These are phyloP conservation scores for Hyles lineata DNA, from an alignment of 2,888 invertebrate species.

Conservation along the genomic window DNA sequence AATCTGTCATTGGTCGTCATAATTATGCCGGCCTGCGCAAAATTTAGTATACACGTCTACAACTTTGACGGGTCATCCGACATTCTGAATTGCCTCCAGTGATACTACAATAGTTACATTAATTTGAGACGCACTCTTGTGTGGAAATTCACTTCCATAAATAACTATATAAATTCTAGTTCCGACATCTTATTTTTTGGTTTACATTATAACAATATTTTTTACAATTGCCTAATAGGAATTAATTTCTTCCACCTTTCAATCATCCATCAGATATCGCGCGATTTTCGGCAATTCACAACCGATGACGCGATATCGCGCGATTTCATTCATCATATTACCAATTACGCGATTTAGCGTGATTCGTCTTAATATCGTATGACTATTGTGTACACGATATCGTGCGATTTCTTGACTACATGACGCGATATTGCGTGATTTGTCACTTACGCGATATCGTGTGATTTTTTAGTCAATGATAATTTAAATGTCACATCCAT, in stretches of 20 bases:
- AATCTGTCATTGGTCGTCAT: too few relatives aligned
- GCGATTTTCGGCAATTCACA: background rate
- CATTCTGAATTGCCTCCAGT: conserved; percentile 13
- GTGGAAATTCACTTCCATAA: conserved; percentile 26
- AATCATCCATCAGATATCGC: background rate
- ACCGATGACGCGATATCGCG: background rate
- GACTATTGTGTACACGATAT: background rate
- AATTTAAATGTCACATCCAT: background rate
- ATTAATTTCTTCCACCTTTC: background rate
- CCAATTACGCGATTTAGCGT: background rate
- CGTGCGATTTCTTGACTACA: background rate
- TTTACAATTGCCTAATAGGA: conserved; percentile 16
- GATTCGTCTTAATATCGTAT: background rate
- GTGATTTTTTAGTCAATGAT: background rate
- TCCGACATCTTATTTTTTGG: background rate
- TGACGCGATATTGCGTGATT: background rate
- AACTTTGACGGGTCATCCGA: background rate
- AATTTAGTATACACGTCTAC: background rate
- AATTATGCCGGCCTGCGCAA: too few relatives aligned
- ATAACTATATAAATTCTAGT: conserved; percentile 17
- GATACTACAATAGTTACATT: conserved; percentile 22
- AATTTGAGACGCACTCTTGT: conserved; percentile 26
- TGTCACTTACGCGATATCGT: background rate
- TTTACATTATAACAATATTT: conserved; percentile 4
- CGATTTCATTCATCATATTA: background rate